These are phyloP conservation scores for Sarcophilus harrisii DNA, from an alignment of 2,797 vertebrate genomes.

Conservation along the genomic window DNA sequence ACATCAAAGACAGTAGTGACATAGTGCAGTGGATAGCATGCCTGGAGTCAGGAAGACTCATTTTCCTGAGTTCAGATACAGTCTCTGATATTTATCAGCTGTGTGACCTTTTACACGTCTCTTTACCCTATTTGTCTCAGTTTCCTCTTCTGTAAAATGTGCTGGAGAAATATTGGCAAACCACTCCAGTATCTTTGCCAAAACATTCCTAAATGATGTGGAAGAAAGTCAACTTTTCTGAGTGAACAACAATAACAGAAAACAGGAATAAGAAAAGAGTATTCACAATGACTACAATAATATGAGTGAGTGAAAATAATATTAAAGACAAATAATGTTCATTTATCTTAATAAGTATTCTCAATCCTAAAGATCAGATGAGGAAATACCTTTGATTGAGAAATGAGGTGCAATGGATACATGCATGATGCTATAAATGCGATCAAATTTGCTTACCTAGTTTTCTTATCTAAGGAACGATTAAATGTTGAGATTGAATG, in stretches of 20 bases:
- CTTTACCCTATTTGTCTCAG: neutral
- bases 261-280: neutral
- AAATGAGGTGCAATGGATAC: neutral
- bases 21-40: neutral
- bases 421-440: neutral
- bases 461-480: neutral
- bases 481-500: neutral
- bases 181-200: neutral
- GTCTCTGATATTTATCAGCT: neutral
- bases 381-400: neutral
- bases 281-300: neutral
- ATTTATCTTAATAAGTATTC: neutral
- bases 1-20: neutral
- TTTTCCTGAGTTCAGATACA: neutral
- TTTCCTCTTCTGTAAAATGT: neutral
- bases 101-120: neutral
- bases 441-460: neutral
- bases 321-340: neutral
- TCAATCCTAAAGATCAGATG: neutral
- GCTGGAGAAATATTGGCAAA: neutral
- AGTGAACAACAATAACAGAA: neutral
- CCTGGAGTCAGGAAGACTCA: neutral
- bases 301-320: neutral
- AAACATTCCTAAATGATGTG: neutral
- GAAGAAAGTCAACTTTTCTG: neutral